Conservation (phyloP, 2,797 vertebrate species). For the Cryptoprocta ferox region DNA sequence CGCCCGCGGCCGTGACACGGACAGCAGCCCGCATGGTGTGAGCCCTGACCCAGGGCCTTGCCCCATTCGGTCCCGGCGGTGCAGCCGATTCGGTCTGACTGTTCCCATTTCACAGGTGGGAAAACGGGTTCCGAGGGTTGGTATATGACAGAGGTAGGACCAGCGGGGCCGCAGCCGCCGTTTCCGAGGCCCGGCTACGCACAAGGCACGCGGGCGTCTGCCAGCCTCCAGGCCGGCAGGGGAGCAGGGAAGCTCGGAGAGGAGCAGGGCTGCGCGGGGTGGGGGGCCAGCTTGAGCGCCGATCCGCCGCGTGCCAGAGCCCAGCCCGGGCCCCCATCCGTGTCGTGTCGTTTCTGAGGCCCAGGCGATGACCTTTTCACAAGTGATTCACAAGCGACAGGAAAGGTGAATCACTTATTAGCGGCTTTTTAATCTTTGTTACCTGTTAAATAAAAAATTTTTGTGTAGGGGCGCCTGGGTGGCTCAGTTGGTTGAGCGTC, state of each 20-base stretch:
- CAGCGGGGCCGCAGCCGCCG: rapidly evolving
- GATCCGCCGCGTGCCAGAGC: neutral
- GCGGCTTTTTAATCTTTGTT: neutral
- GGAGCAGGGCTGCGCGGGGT: too few relatives aligned
- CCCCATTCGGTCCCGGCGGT: rapidly evolving
- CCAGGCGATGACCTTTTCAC: neutral
- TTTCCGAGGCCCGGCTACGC: rapidly evolving
- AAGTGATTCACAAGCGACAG: too few relatives aligned
- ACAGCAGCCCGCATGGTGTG: rapidly evolving
- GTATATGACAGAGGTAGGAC: rapidly evolving
- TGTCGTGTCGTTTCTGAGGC: neutral
- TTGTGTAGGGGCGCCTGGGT: too few relatives aligned
- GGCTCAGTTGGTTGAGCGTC: too few relatives aligned
- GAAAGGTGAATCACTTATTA: constrained; percentile 26
- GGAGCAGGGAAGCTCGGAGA: neutral
- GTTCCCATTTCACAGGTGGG: neutral
- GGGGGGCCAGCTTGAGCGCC: rapidly evolving
- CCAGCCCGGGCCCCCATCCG: rapidly evolving
- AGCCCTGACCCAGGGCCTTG: neutral
- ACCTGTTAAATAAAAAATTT: neutral
- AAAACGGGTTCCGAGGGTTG: neutral
- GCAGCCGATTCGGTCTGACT: rapidly evolving
- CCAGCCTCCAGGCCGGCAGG: neutral
- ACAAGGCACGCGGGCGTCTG: rapidly evolving
- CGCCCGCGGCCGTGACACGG: neutral